phyloP scores from a whole-genome alignment of 2,888 invertebrate genomes.

The Schizotus pectinicornis region DNA sequence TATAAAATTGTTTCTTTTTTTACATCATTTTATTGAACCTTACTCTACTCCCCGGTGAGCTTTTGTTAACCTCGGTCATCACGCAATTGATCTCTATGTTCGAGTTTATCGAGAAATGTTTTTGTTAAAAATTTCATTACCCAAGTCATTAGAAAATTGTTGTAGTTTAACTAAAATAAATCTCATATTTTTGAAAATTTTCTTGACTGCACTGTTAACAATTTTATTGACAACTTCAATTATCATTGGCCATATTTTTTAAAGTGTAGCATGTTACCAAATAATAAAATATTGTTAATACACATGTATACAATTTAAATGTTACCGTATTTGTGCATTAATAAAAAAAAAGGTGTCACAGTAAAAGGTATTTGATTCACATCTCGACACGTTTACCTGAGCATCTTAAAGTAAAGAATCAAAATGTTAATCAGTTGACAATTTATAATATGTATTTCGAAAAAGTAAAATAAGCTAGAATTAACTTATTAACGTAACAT shows the following conservation, averaged over 20 bases:
- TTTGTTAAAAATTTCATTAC: conserved; percentile 12
- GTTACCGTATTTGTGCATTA: conserved; percentile 61
- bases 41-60: not conserved
- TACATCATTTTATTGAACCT: conserved; percentile 9
- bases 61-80: conserved; percentile 15
- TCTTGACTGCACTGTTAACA: conserved; percentile 31
- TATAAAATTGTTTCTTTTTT: conserved; percentile 35
- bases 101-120: conserved; percentile 11
- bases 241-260: conserved; percentile 47
- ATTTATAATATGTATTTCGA: no score
- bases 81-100: conserved; percentile 18
- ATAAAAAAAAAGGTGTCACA: conserved; percentile 55
- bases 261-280: conserved; percentile 55
- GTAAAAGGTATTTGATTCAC: no score
- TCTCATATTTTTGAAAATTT: conserved; percentile 25
- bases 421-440: no score
- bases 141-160: conserved; percentile 13
- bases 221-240: conserved; percentile 17
- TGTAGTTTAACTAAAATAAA: conserved; percentile 17
- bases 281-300: conserved; percentile 56
- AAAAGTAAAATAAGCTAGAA: no score
- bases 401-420: no score
- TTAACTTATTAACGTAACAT: no score
- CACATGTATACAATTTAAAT: conserved; percentile 60
- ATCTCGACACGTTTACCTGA: no score